phyloP scores from a whole-genome alignment of 1,140 invertebrate species.

The Tyrophagus putrescentiae region DNA sequence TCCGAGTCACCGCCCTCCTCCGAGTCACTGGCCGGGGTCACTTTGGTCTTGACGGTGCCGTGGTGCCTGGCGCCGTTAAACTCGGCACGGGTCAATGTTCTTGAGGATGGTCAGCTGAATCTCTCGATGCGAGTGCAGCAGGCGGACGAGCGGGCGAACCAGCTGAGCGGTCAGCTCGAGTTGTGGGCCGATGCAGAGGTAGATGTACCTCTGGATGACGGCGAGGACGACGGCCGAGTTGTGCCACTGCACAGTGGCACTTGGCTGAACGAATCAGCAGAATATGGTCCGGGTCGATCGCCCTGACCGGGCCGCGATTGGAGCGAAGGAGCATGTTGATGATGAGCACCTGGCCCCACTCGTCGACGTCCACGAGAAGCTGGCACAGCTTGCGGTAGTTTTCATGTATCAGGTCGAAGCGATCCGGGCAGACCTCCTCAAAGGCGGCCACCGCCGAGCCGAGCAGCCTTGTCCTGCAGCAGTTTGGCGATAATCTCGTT shows the following conservation, averaged over 20 bases:
- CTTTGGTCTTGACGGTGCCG: too few species aligned
- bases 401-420: conserved; percentile 84
- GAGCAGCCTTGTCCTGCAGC: too few species aligned
- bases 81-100: conserved; percentile 63
- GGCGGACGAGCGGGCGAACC: conserved; percentile 85
- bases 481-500: too few species aligned
- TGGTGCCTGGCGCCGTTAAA: too few species aligned
- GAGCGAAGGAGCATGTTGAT: conserved; percentile 93
- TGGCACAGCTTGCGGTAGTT: conserved; percentile 92
- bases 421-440: conserved; percentile 89
- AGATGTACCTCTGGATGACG: conserved; percentile 85
- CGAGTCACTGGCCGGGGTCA: too few species aligned
- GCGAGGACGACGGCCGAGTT: conserved; percentile 91
- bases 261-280: conserved; percentile 72
- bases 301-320: conserved; percentile 43
- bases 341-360: conserved; percentile 67
- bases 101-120: conserved; percentile 91
- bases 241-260: conserved; percentile 83
- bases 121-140: conserved; percentile 80
- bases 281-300: conserved; percentile 81
- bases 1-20: too few species aligned
- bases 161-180: conserved; percentile 60
- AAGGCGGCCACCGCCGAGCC: conserved; percentile 98
- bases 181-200: conserved; percentile 82
- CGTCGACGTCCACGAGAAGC: conserved; percentile 88